Evolutionary conservation across 2,113 vertebrate genomes (phyloP).

Genomic region (Mustelus asterias): DNA sequence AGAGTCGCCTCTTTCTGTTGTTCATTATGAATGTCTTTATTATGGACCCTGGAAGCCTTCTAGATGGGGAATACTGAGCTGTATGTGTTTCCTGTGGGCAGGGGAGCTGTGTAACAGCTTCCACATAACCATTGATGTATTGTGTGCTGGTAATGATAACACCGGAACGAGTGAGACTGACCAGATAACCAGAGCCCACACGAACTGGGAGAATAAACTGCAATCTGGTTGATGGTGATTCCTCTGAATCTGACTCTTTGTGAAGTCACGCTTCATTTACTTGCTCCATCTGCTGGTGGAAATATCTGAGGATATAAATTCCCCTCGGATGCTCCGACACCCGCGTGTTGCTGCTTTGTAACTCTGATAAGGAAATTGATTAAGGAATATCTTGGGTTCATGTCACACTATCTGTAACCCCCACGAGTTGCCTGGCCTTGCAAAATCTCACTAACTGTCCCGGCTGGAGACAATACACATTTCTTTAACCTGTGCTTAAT

Average conservation of each 20-base stretch:
- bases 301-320: neutral
- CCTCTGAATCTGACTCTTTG: neutral
- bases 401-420: too few relatives aligned
- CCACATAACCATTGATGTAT: neutral
- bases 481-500: too few relatives aligned
- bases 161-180: neutral
- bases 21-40: neutral
- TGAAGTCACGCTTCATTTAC: neutral
- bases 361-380: neutral
- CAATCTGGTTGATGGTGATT: neutral
- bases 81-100: too few relatives aligned
- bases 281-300: neutral
- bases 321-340: neutral
- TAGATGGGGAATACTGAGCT: neutral
- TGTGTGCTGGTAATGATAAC: neutral
- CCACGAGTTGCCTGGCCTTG: too few relatives aligned
- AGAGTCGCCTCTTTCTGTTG: neutral
- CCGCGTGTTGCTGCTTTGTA: neutral
- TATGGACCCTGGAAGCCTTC: neutral
- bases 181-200: neutral
- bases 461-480: too few relatives aligned
- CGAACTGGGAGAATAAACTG: neutral
- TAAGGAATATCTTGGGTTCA: too few relatives aligned
- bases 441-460: too few relatives aligned
- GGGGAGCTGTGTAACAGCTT: neutral